Conservation (phyloP, 2,797 vertebrate genomes). For the Pseudopleuronectes americanus region DNA sequence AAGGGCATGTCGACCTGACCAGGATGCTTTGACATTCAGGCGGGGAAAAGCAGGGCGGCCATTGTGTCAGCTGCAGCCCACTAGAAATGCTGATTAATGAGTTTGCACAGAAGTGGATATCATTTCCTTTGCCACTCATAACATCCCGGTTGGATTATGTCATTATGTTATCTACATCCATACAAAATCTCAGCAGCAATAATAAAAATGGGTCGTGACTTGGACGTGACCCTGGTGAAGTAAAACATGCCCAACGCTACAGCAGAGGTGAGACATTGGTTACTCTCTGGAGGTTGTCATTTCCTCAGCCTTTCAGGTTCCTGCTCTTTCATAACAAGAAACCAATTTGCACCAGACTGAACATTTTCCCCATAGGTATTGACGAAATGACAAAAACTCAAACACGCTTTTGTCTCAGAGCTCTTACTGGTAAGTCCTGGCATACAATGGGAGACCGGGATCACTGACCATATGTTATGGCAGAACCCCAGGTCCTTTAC, state of each 20-base stretch:
- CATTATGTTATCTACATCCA: neutral
- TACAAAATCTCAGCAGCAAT: neutral
- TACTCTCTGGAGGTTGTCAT: neutral
- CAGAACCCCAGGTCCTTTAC: constrained; percentile 18
- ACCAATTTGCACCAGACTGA: neutral
- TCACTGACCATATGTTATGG: constrained; percentile 55
- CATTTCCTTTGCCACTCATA: constrained; percentile 34
- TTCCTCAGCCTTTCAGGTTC: constrained; percentile 2
- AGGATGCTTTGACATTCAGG: constrained; percentile 27
- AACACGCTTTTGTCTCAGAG: constrained; percentile 1
- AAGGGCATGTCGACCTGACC: neutral
- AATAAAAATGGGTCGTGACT: constrained; percentile 12
- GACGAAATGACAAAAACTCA: constrained; percentile 3
- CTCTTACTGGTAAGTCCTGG: constrained; percentile 28
- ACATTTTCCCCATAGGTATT: neutral
- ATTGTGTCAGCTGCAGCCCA: constrained; percentile 29
- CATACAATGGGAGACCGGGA: constrained; percentile 19
- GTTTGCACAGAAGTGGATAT: constrained; percentile 17
- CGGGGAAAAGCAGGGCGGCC: constrained; percentile 13
- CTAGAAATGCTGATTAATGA: constrained; percentile 19
- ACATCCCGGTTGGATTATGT: neutral
- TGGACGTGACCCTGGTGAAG: constrained; percentile 4
- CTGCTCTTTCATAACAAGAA: neutral
- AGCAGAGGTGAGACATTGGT: constrained; percentile 3
- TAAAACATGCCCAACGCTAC: neutral